Base-by-base conservation (phyloP, 2,797 vertebrate species). In the Erethizon dorsatum region DNA sequence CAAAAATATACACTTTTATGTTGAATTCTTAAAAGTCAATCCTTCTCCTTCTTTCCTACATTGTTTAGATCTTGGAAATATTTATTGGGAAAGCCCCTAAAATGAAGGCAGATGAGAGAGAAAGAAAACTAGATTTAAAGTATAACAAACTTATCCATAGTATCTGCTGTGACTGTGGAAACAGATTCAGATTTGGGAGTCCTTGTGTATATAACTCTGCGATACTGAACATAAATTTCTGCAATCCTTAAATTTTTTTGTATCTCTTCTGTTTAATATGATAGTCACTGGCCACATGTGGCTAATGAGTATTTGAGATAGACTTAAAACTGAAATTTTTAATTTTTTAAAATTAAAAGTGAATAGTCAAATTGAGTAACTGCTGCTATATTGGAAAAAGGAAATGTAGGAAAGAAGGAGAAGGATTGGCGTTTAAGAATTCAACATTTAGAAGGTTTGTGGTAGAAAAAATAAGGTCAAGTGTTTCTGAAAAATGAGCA, bases 321-420 rank as follows among this genome's bases (percentile, higher is more conserved):
- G 54, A 88, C 6, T 10, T 61, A 33, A 9, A 69, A 52, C 47
- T 95, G 37, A 50, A 87, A 6, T 45, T 63, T 83, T 77, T 90
- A 71, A 50, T 90, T 56, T 80, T 31, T 37, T 18, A 95, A 95
- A 79, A 63, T 63, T 95, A 78, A 77, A 89, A 47, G 59, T 90
- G 88, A 61, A 87, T 79, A 80, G 17, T 5, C 10, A 71, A 20
- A 41, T 61, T 67, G 41, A 14, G n/a, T 85, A 54, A 56, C 59
- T 26, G 24, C 31, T 83, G 73, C 1, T 13, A 24, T 79, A 59
- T 1, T 79, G 20, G 57, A 83, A 4, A 88, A 71, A 41, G 8
- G 65, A 69, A 69, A 69, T 37, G 6, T 20, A 37, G n/a, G 67
- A 69, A 37, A 67, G 33, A n/a, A 17, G 28, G 31, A 69, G 7